Evolutionary conservation across 1,140 invertebrate genomes (phyloP).

Genomic region (Papilio dardanus): DNA sequence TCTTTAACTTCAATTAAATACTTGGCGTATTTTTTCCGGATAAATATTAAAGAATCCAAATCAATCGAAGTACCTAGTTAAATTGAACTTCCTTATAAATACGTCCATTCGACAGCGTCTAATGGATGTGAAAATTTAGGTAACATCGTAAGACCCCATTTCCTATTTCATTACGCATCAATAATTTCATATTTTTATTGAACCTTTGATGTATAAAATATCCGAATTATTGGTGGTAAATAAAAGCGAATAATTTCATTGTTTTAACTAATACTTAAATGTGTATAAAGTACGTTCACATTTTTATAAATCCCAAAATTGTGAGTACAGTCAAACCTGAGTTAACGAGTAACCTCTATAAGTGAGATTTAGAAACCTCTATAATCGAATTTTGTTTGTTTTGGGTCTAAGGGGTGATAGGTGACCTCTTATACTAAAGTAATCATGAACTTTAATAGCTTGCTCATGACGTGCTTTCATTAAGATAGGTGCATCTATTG

Average conservation of each 20-base stretch:
- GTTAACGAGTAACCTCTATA: too few species aligned
- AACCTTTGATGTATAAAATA: background rate
- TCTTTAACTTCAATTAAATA: background rate
- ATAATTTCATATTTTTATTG: slow-evolving; percentile 5
- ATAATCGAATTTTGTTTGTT: too few species aligned
- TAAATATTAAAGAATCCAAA: background rate
- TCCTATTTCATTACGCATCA: slow-evolving; percentile 1
- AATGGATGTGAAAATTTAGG: slow-evolving; percentile 2
- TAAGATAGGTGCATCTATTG: background rate
- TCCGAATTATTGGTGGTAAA: background rate
- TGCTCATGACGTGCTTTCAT: background rate
- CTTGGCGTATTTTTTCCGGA: background rate
- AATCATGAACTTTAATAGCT: too few species aligned
- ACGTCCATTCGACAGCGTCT: background rate
- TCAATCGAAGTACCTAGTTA: background rate
- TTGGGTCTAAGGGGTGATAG: too few species aligned
- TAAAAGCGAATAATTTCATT: background rate
- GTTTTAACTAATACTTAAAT: background rate
- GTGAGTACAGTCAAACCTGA: too few species aligned
- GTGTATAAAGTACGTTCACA: too few species aligned
- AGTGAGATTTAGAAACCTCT: too few species aligned
- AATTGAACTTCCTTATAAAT: background rate
- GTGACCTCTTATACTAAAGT: background rate
- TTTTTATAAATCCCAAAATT: too few species aligned
- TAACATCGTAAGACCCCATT: slow-evolving; percentile 3